These are phyloP conservation scores for Gobio gobio DNA, from an alignment of 2,113 vertebrate species.

Conservation along the genomic window DNA sequence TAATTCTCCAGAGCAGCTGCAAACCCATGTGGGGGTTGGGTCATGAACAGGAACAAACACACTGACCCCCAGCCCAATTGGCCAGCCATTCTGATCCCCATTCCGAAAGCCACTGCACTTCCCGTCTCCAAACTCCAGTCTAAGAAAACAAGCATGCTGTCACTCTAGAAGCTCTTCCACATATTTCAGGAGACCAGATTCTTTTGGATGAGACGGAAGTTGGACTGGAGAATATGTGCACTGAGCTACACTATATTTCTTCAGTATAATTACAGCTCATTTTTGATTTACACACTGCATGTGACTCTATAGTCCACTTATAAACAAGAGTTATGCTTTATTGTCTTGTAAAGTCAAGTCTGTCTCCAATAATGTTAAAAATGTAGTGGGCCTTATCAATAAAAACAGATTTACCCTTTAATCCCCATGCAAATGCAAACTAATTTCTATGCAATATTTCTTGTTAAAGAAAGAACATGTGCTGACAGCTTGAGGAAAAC, in stretches of 20 bases:
- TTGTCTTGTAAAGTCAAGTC: neutral
- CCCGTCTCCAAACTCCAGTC: constrained; percentile 39
- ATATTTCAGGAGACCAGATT: neutral
- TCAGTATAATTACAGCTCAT: neutral
- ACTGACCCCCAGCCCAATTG: constrained; percentile 42
- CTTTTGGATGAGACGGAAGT: neutral
- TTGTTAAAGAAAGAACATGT: neutral
- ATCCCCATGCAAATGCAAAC: neutral
- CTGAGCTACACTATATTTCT: constrained; percentile 6
- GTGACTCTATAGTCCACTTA: neutral
- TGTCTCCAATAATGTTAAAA: neutral
- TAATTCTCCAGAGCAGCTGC: constrained; percentile 35
- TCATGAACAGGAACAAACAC: constrained; percentile 39
- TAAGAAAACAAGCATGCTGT: constrained; percentile 41
- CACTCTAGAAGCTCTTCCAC: constrained; percentile 8
- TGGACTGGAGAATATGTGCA: neutral
- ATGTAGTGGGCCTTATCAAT: neutral
- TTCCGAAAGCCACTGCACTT: constrained; percentile 44
- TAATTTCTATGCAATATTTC: neutral
- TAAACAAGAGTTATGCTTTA: constrained; percentile 19
- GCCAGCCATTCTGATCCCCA: constrained; percentile 35
- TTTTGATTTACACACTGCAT: neutral
- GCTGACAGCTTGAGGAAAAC: neutral
- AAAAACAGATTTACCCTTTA: neutral
- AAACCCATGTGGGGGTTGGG: constrained; percentile 1